phyloP scores from a whole-genome alignment of 2,797 vertebrate genomes.

The Pangasius macronema region DNA sequence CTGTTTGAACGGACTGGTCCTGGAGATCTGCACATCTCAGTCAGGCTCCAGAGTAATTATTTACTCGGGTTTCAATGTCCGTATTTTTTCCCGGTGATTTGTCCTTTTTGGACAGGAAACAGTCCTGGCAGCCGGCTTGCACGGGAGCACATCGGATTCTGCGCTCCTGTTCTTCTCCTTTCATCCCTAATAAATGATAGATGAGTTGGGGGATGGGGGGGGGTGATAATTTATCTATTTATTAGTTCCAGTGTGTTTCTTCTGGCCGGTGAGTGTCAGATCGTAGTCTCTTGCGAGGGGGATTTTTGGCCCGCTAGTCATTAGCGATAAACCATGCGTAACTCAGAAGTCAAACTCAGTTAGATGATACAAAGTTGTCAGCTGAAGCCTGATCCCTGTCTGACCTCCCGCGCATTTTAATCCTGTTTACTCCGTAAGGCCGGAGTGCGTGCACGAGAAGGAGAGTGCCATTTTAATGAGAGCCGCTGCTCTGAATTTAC shows the following conservation, averaged over 20 bases:
- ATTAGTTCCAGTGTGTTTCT: conserved; percentile 40
- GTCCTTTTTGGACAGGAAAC: no score
- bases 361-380: conserved; percentile 48
- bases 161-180: conserved; percentile 20
- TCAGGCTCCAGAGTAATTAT: background rate
- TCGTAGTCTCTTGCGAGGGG: conserved; percentile 29
- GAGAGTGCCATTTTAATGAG: conserved; percentile 29
- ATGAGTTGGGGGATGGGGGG: background rate
- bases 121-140: no score
- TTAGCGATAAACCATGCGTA: conserved; percentile 44
- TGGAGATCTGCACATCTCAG: background rate
- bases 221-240: conserved; percentile 45
- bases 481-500: background rate
- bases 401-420: conserved; percentile 25
- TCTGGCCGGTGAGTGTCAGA: conserved; percentile 17
- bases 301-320: conserved; percentile 43
- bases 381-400: conserved; percentile 39
- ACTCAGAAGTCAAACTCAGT: conserved; percentile 56
- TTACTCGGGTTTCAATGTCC: background rate
- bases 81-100: background rate
- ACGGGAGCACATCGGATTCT: background rate
- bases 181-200: conserved; percentile 42
- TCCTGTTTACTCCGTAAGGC: conserved; percentile 44
- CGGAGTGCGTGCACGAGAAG: background rate
- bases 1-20: background rate